These are phyloP conservation scores for Lomographa bimaculata DNA, from an alignment of 2,888 invertebrate species.

Conservation along the genomic window DNA sequence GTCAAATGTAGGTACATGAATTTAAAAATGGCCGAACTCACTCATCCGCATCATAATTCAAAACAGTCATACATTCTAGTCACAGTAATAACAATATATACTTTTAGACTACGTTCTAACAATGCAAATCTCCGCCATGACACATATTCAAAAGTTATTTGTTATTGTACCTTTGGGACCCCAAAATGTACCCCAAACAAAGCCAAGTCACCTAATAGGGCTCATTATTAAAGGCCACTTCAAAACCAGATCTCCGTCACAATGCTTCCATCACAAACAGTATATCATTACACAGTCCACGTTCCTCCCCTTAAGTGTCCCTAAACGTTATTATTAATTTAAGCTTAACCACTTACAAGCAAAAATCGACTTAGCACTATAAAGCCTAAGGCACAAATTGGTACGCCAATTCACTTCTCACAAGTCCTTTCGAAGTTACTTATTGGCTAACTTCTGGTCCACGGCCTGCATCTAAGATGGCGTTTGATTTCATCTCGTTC, in stretches of 20 bases:
- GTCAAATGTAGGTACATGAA: no score
- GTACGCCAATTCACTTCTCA: conserved; percentile 43
- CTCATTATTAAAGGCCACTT: conserved; percentile 56
- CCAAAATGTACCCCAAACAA: conserved; percentile 45
- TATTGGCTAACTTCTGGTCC: conserved; percentile 81
- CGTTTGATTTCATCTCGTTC: conserved; percentile 61
- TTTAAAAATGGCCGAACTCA: no score
- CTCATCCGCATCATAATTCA: no score
- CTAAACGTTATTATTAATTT: conserved; percentile 71
- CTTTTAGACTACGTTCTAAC: no score
- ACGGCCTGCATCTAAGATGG: conserved; percentile 80
- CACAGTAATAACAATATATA: no score
- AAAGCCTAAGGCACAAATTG: conserved; percentile 56
- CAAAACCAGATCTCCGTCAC: conserved; percentile 55
- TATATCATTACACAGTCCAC: conserved; percentile 41
- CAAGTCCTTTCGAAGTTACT: conserved; percentile 60
- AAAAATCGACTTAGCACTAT: conserved; percentile 45
- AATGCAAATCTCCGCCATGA: no score
- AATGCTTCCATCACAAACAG: conserved; percentile 56
- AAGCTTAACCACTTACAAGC: conserved; percentile 40
- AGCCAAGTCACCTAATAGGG: conserved; percentile 52
- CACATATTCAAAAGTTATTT: conserved; percentile 9
- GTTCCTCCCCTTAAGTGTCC: conserved; percentile 65
- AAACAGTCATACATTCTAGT: no score
- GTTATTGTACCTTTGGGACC: conserved; percentile 12